Evolutionary conservation across 1,140 invertebrate genomes (phyloP).

Genomic region (Steinernema feltiae): DNA sequence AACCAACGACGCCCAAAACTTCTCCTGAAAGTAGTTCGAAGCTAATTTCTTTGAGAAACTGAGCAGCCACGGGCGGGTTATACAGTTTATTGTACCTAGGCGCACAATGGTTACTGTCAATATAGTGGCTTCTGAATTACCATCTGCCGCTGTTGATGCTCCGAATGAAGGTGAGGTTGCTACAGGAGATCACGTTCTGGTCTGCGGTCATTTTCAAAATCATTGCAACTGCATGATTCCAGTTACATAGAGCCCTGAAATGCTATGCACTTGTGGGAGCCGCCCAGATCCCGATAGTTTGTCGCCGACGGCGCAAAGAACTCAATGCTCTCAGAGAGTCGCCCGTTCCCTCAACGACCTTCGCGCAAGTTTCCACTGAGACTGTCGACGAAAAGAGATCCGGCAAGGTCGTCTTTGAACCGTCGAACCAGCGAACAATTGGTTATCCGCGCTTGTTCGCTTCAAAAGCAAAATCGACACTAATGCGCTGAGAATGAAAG

Average conservation of each 20-base stretch:
- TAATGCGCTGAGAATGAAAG: slow-evolving; percentile 1
- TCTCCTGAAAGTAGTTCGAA: slow-evolving; percentile 25
- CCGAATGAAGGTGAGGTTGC: neutral
- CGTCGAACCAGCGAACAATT: neutral
- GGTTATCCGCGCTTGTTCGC: slow-evolving; percentile 4
- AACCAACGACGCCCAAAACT: slow-evolving; percentile 28
- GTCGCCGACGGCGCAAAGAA: neutral
- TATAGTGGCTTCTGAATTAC: neutral
- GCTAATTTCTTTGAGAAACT: slow-evolving; percentile 33
- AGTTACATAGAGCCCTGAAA: neutral
- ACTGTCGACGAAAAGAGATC: neutral
- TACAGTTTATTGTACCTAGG: slow-evolving; percentile 18
- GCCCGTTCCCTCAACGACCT: neutral
- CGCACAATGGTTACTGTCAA: neutral
- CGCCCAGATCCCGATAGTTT: too few species aligned
- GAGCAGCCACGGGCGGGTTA: slow-evolving; percentile 24
- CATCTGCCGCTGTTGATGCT: slow-evolving; percentile 6
- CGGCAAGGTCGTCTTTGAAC: slow-evolving; percentile 10
- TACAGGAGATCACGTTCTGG: neutral
- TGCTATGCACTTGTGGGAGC: too few species aligned
- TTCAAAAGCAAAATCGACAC: neutral
- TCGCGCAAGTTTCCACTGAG: neutral
- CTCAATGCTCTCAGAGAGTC: neutral
- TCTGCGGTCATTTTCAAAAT: neutral
- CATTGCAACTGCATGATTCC: neutral